Evolutionary conservation across 2,113 vertebrate species (phyloP), one percentile per base, ranked within the genome.

Genomic region (Cygnus buccinator): DNA sequence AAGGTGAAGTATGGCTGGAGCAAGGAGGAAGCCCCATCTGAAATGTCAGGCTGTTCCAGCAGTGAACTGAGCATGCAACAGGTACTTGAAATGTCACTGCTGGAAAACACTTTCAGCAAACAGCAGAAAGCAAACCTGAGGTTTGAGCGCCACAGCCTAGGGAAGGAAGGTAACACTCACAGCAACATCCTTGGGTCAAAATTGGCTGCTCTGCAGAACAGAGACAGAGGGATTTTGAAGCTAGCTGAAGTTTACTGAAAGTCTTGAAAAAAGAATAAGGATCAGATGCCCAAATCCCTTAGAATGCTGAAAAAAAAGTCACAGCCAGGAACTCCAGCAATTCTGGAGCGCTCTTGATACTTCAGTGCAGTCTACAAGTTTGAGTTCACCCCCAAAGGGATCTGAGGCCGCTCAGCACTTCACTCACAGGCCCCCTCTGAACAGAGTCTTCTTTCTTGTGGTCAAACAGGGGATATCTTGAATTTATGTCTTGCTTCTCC

Each of bases 401-500:
- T 67, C 44, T 62, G 71, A 85, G 87, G 62, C 77, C 3, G 3
- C 84, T 79, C 88, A 89, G 73, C 39, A 84, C 52, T 67, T 91
- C 74, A 84, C 44, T 59, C 91, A 74, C 15, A 70, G 43, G 22
- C 61, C 92, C 50, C 59, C 68, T 76, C 58, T 54, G 55, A 91
- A 82, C 61, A 54, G 55, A 89, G 43, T 13, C 83, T 48, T 76
- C 62, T 82, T 96, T 81, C 93, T 80, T 68, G 73, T 93, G 94
- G 87, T 94, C 81, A 75, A 11, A 90, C n/a, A 59, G 81, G 73
- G 84, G 35, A 82, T 88, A 75, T 89, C 89, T 83, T 72, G 67
- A 71, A 95, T 95, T 92, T 94, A 95, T 93, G 94, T 77, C 87
- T 83, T 92, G 66, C 29, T 95, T 89, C 80, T 74, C 88, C 79